phyloP scores from a whole-genome alignment of 2,797 vertebrate species.

The Pangasius larnaudii region DNA sequence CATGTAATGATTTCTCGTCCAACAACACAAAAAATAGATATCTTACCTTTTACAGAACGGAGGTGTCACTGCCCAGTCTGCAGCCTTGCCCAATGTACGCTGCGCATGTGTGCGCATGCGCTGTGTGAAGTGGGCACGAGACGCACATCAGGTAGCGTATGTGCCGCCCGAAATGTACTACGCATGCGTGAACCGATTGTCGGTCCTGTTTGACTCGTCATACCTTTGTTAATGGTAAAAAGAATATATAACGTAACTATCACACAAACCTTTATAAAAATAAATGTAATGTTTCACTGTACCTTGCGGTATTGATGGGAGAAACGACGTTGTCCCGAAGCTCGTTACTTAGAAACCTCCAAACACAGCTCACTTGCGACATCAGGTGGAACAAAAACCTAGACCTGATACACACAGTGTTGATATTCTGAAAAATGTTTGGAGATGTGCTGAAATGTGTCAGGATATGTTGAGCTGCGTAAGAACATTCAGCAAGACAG shows the following conservation, averaged over 20 bases:
- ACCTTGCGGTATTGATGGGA: neutral
- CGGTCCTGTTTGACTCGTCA: neutral
- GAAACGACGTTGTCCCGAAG: too few relatives aligned
- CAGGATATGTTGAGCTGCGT: too few relatives aligned
- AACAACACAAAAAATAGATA: too few relatives aligned
- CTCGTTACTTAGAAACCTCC: neutral
- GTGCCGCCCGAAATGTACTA: neutral
- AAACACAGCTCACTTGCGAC: conserved; percentile 9
- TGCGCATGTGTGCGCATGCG: conserved; percentile 32
- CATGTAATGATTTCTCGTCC: too few relatives aligned
- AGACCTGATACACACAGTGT: too few relatives aligned
- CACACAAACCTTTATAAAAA: too few relatives aligned
- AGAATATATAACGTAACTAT: neutral
- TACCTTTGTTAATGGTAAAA: neutral
- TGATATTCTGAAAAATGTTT: too few relatives aligned
- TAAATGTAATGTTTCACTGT: neutral
- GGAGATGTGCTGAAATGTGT: too few relatives aligned
- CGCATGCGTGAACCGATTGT: neutral
- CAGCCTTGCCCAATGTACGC: neutral
- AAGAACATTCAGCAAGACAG: too few relatives aligned
- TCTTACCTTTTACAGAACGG: neutral
- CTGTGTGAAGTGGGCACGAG: neutral
- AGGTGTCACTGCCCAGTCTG: neutral
- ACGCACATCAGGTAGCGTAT: neutral
- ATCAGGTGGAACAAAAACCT: neutral